Base-by-base conservation (phyloP, 2,888 invertebrate genomes). In the Diaphora mendica region DNA sequence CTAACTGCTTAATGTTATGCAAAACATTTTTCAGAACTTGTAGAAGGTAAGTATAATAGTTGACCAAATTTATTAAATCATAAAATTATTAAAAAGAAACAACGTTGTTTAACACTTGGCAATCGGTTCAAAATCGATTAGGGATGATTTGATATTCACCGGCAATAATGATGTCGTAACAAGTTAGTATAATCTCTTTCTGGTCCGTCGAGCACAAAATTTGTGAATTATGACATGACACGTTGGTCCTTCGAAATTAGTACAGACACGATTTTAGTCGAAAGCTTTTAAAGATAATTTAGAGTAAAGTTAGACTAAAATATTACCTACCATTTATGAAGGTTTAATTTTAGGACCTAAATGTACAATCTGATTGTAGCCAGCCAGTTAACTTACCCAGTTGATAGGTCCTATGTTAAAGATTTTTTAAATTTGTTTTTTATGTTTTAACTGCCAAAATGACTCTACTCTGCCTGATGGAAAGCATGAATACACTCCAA, bases 151-250 rank as follows among this genome's bases (percentile, higher is more conserved):
- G 70, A 72, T 75, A 70, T 81, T 74, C 74, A 33, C 33, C 59
- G 13, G 73, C 59, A 33, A 66, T 70, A 55, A 68, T 68, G 26
- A 76, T 68, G 78, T 78, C 75, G 23, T 64, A 69, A 59, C 70
- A 64, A 78, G 65, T 82, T 78, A 77, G 72, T 64, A 64, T 84
- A 85, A 84, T 84, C 85, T 81, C 30, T 69, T 77, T 81, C 80
- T 78, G 30, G 77, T 70, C 76, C 64, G 81, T 68, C 74, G 78
- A 79, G 76, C 71, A 71, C 70, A 70, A 83, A 80, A 80, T 78
- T 78, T 72, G 68, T 79, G 70, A 85, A 81, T 77, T 79, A 84
- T 62, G 62, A 17, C 15, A 2, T 80, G 83, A 72, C 79, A 72
- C 71, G 62, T 70, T 65, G 72, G 67, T 72, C 70, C 70, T 42